Percentiles rank a stretch among this genome's conserved stretches.
Evolutionary conservation across 2,797 vertebrate species (phyloP).

Genomic region (Octomys mimax): DNA sequence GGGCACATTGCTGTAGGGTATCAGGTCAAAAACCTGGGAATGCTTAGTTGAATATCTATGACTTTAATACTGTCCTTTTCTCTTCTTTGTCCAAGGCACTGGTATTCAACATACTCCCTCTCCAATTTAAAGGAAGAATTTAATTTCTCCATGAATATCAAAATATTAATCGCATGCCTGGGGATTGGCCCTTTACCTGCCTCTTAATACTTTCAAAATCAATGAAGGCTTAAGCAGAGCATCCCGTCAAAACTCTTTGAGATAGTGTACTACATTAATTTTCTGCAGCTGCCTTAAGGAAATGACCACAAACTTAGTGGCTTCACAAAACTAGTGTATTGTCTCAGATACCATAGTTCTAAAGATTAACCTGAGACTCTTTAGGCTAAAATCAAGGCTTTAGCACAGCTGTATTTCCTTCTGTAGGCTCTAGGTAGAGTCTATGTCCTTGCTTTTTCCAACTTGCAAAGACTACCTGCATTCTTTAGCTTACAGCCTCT

Average conservation of each 20-base stretch:
- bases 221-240: not conserved
- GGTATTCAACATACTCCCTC: not conserved
- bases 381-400: not conserved
- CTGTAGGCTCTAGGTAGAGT: not conserved
- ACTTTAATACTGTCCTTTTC: not conserved
- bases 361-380: not conserved
- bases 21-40: not conserved
- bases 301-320: not conserved
- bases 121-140: not conserved
- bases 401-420: not conserved
- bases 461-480: not conserved
- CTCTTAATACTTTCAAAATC: constrained; percentile 13
- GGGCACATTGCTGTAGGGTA: not conserved
- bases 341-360: not conserved
- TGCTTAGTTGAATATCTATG: not conserved
- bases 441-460: not conserved
- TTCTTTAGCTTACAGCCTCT: not conserved
- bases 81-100: not conserved
- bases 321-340: not conserved
- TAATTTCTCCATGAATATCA: not conserved
- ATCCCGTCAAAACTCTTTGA: not conserved
- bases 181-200: not conserved
- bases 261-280: not conserved
- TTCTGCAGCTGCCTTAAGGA: not conserved
- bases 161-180: not conserved